These are phyloP conservation scores for Meriones psammophilus DNA, from an alignment of 2,797 vertebrate species.

Conservation along the genomic window DNA sequence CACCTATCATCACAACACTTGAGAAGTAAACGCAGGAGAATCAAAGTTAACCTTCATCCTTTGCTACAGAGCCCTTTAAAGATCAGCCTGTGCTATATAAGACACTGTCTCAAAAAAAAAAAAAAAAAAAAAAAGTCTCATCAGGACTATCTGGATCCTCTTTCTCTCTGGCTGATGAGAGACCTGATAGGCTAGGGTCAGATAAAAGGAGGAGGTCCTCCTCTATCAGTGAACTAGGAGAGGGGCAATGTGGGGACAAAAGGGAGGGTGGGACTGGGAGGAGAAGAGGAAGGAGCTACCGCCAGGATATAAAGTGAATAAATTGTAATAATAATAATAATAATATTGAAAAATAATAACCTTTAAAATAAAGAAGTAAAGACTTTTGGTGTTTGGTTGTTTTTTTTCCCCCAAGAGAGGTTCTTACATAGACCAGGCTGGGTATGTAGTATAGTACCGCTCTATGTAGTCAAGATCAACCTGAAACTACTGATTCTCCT, in stretches of 20 bases:
- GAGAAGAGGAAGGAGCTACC: no score
- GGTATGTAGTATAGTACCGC: not conserved
- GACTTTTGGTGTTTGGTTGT: not conserved
- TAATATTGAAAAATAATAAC: no score
- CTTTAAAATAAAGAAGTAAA: not conserved
- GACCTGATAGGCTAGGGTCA: no score
- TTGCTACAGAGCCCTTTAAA: not conserved
- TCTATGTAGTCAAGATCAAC: not conserved
- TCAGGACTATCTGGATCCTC: no score
- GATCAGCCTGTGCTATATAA: not conserved
- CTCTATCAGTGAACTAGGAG: no score
- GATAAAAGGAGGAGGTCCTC: no score
- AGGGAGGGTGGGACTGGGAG: no score
- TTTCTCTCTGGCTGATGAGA: no score
- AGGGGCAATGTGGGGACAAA: no score
- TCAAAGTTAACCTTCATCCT: not conserved
- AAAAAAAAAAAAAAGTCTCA: not conserved
- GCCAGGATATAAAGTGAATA: no score
- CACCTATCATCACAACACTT: not conserved
- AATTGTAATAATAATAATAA: no score
- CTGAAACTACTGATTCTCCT: not conserved
- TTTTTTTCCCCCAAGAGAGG: no score
- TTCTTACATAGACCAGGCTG: not conserved
- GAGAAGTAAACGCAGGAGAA: not conserved
- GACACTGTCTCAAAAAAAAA: not conserved